phyloP scores from a whole-genome alignment of 37 sponge, comb jelly and placozoan genomes.

The Chondrilla cf. caribensis region DNA sequence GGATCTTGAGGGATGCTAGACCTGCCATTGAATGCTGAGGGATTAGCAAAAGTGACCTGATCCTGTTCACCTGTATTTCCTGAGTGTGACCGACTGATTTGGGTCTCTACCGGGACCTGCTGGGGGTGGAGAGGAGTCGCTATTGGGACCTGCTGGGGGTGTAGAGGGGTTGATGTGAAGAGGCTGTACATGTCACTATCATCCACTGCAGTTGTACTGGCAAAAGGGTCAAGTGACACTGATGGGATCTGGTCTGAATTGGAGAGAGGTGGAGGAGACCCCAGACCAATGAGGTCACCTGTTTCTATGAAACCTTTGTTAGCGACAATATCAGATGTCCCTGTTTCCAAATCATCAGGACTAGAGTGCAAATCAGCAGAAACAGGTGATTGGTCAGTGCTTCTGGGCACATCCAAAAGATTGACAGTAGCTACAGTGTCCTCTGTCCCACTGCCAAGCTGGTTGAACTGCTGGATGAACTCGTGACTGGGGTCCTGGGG shows the following conservation, averaged over 20 bases:
- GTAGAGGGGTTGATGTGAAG: background rate
- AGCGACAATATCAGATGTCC: background rate
- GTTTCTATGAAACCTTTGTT: background rate
- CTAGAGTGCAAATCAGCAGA: background rate
- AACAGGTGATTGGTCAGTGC: background rate
- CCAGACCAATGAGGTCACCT: conserved; percentile 1
- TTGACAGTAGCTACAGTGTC: background rate
- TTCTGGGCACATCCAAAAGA: background rate
- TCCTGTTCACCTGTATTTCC: too few species aligned
- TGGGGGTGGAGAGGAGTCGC: background rate
- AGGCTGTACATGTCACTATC: background rate
- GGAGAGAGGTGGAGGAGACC: background rate
- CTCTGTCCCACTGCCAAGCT: too few species aligned
- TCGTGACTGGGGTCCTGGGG: too few species aligned
- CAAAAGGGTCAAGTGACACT: background rate
- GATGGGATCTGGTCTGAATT: background rate
- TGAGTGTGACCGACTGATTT: too few species aligned
- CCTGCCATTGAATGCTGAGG: too few species aligned
- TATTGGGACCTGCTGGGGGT: background rate
- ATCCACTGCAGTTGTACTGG: background rate
- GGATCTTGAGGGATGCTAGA: too few species aligned
- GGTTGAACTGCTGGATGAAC: too few species aligned
- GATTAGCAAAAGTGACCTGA: too few species aligned
- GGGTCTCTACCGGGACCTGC: background rate
- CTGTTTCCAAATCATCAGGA: background rate